Percentiles rank a stretch among this genome's conserved stretches.
These are phyloP conservation scores for Hanleya hanleyi DNA, from an alignment of 2,888 invertebrate species.

Conservation along the genomic window DNA sequence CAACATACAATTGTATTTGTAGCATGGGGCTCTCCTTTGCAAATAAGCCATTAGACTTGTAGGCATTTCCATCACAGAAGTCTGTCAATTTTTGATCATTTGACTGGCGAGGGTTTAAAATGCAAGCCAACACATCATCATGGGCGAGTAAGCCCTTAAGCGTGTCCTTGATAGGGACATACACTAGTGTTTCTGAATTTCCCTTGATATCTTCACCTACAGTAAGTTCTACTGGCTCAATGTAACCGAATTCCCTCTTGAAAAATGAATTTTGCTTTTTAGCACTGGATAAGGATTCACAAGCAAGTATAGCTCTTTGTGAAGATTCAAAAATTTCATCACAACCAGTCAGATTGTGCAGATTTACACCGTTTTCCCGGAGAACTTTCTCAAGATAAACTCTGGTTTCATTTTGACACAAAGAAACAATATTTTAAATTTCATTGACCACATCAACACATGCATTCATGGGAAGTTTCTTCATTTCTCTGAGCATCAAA, in stretches of 20 bases:
- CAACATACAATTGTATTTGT: not conserved
- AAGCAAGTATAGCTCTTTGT: not conserved
- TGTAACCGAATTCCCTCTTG: not conserved
- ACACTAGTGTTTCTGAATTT: not conserved
- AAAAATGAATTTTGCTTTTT: not conserved
- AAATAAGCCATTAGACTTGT: not conserved
- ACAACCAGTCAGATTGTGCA: too few relatives aligned
- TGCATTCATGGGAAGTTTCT: too few relatives aligned
- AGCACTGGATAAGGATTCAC: not conserved
- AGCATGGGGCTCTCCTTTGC: not conserved
- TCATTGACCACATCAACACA: too few relatives aligned
- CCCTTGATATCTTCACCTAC: not conserved
- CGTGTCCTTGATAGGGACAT: not conserved
- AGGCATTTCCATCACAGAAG: not conserved
- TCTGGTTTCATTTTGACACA: too few relatives aligned
- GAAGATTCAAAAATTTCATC: not conserved
- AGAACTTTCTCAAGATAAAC: too few relatives aligned
- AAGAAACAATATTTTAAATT: too few relatives aligned
- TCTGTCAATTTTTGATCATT: not conserved
- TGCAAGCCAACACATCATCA: not conserved
- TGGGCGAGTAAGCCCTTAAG: not conserved
- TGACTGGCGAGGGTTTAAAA: not conserved
- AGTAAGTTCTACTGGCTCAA: not conserved
- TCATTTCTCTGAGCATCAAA: too few relatives aligned
- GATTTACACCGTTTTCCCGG: too few relatives aligned